Percentiles rank a stretch among this genome's conserved stretches.
phyloP scores from a whole-genome alignment of 2,797 vertebrate species.

The Oreochromis mossambicus region DNA sequence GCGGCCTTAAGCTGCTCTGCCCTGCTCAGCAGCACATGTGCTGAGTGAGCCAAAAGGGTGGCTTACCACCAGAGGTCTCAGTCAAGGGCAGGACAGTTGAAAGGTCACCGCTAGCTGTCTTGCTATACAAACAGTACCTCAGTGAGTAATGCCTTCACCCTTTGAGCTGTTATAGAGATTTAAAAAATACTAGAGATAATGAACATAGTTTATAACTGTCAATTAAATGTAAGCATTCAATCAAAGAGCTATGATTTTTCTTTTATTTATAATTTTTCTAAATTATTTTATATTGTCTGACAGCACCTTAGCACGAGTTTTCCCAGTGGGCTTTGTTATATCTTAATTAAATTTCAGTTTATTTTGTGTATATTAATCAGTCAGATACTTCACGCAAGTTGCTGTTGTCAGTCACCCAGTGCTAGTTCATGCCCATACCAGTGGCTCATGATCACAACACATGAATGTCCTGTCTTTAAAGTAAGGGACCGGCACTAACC shows the following conservation, averaged over 20 bases:
- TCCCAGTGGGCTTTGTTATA: not conserved
- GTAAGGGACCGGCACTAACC: not conserved
- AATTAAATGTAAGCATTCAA: not conserved
- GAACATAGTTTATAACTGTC: not conserved
- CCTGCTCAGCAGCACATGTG: slow-evolving; percentile 75
- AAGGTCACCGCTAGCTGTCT: slow-evolving; percentile 68
- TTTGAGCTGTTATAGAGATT: slow-evolving; percentile 26
- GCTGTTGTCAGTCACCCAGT: not conserved
- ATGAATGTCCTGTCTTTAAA: slow-evolving; percentile 12
- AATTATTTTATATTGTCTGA: not conserved
- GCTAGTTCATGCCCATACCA: slow-evolving; percentile 11
- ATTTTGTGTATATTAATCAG: not conserved
- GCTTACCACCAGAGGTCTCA: slow-evolving; percentile 78
- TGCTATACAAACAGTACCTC: slow-evolving; percentile 61
- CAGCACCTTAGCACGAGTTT: not conserved
- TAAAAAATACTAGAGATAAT: not conserved
- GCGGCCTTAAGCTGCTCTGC: slow-evolving; percentile 72
- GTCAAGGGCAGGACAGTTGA: slow-evolving; percentile 78
- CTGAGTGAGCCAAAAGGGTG: slow-evolving; percentile 75
- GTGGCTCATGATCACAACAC: not conserved
- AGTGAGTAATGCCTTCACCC: slow-evolving; percentile 42
- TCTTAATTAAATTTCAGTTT: not conserved
- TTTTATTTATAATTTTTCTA: not conserved
- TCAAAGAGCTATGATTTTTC: not conserved
- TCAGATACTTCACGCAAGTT: not conserved